Percentiles rank a stretch among this genome's conserved stretches.
phyloP scores from a whole-genome alignment of 2,113 vertebrate genomes.

The Leiothrix lutea region DNA sequence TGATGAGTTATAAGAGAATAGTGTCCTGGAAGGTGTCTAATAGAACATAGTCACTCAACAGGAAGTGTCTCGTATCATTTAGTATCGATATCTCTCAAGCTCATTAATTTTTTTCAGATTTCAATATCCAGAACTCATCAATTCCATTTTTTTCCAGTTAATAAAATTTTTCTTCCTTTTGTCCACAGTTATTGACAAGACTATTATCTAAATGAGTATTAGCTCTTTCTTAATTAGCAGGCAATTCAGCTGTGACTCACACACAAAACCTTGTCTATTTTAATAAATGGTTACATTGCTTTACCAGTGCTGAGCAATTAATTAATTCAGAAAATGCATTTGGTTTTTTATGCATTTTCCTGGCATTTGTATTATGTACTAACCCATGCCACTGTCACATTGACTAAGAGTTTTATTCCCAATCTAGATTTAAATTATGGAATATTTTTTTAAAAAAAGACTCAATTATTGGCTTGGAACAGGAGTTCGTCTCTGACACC shows the following conservation, averaged over 20 bases:
- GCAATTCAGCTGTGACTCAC: conserved; percentile 34
- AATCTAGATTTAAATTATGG: not conserved
- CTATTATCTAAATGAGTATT: conserved; percentile 28
- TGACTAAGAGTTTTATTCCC: not conserved
- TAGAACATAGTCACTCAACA: not conserved
- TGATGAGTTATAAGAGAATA: not conserved
- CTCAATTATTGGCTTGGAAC: not conserved
- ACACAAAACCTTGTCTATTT: conserved; percentile 42
- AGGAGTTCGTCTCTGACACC: not conserved
- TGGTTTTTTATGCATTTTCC: not conserved
- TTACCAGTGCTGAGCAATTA: conserved; percentile 13
- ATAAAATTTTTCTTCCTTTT: conserved; percentile 40
- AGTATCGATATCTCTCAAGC: not conserved
- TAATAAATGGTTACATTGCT: conserved; percentile 53
- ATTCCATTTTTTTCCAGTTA: not conserved
- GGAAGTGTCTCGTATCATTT: not conserved
- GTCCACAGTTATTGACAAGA: conserved; percentile 28
- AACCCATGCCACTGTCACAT: not conserved
- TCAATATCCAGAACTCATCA: not conserved
- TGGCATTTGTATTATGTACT: not conserved
- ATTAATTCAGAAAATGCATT: conserved; percentile 2
- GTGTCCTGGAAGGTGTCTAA: not conserved
- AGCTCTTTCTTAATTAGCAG: conserved; percentile 37
- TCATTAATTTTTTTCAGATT: not conserved
- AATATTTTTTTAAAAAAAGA: too few species aligned